Evolutionary conservation across 2,113 vertebrate genomes (phyloP).

Genomic region (Carettochelys insculpta): DNA sequence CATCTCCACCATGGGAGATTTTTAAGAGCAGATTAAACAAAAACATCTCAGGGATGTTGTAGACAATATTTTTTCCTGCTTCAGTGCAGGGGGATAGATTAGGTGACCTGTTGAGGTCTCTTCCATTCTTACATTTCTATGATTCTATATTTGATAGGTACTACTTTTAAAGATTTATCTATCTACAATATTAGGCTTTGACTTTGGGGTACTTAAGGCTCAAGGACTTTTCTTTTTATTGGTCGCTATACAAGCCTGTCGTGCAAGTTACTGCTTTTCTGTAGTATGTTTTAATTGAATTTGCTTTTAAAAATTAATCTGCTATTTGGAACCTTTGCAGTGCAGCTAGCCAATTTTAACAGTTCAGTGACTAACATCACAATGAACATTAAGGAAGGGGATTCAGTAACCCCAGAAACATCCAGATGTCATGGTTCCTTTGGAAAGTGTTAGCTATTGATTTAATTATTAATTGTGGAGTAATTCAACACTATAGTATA

Average conservation of each 20-base stretch:
- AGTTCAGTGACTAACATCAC: background rate
- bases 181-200: background rate
- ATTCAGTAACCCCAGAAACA: background rate
- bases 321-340: background rate
- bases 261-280: background rate
- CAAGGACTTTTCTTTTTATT: background rate
- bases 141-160: background rate
- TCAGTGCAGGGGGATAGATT: background rate
- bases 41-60: too few species aligned
- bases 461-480: background rate
- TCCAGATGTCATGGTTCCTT: background rate
- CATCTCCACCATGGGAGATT: too few species aligned
- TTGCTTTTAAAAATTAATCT: background rate
- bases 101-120: background rate
- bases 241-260: background rate
- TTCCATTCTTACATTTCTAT: background rate
- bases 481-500: conserved; percentile 2
- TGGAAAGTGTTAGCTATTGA: background rate
- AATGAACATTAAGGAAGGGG: background rate
- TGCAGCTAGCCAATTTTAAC: background rate
- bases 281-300: background rate
- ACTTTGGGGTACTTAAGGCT: background rate
- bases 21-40: too few species aligned
- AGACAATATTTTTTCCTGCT: too few species aligned
- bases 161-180: too few species aligned